These are phyloP conservation scores for Pseudanteris insignis DNA, from an alignment of 2,888 invertebrate genomes.

Conservation along the genomic window DNA sequence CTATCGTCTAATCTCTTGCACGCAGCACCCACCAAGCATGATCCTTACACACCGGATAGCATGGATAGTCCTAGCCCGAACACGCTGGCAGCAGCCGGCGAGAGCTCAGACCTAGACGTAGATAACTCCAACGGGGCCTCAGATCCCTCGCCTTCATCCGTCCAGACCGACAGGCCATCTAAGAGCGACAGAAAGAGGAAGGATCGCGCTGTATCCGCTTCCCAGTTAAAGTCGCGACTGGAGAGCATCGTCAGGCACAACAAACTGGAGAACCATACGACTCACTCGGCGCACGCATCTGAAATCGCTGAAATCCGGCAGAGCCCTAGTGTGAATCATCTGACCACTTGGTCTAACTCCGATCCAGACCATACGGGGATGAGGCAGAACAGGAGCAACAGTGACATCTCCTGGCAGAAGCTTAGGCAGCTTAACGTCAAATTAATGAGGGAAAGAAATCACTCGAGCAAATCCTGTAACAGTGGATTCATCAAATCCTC, in stretches of 20 bases:
- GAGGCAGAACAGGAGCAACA: slow-evolving; percentile 57
- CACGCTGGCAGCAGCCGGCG: slow-evolving; percentile 50
- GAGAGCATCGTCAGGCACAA: slow-evolving; percentile 56
- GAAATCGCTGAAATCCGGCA: slow-evolving; percentile 35
- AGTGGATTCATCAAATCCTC: slow-evolving; percentile 36
- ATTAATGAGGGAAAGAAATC: slow-evolving; percentile 49
- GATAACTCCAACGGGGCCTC: slow-evolving; percentile 44
- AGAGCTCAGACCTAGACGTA: slow-evolving; percentile 49
- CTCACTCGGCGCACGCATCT: not conserved
- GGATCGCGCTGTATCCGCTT: slow-evolving; percentile 60
- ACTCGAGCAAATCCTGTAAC: slow-evolving; percentile 51
- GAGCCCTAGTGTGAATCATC: slow-evolving; percentile 50
- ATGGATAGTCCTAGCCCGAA: slow-evolving; percentile 79
- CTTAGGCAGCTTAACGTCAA: slow-evolving; percentile 48
- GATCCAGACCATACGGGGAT: slow-evolving; percentile 41
- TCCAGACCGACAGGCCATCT: not conserved
- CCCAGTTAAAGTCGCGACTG: slow-evolving; percentile 58
- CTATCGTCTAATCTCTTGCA: slow-evolving; percentile 69
- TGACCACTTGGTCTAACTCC: slow-evolving; percentile 47
- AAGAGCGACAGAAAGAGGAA: slow-evolving; percentile 7
- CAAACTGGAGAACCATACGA: slow-evolving; percentile 17
- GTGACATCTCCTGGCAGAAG: slow-evolving; percentile 61
- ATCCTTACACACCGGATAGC: slow-evolving; percentile 86
- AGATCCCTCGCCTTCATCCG: slow-evolving; percentile 8
- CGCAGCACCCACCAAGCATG: slow-evolving; percentile 69